Percentiles rank a stretch among this genome's conserved stretches.
phyloP scores from a whole-genome alignment of 1,140 invertebrate genomes.

The Apis laboriosa region DNA sequence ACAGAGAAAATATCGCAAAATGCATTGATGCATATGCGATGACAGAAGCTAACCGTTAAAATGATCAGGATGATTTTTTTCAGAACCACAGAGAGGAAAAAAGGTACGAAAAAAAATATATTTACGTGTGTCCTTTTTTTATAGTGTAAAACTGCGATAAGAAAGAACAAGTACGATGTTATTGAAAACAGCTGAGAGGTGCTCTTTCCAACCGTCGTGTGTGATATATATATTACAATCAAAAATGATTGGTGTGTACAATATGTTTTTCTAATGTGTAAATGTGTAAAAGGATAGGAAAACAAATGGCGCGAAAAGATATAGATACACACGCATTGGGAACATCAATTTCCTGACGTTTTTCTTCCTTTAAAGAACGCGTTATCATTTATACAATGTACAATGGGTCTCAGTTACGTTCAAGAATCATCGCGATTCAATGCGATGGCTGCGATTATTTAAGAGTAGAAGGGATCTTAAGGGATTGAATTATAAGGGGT shows the following conservation, averaged over 20 bases:
- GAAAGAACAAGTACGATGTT: constrained; percentile 24
- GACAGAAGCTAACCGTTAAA: constrained; percentile 1
- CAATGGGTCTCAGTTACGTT: constrained; percentile 76
- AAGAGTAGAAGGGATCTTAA: constrained; percentile 6
- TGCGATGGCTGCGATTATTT: constrained; percentile 64
- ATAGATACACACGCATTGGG: constrained; percentile 71
- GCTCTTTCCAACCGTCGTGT: constrained; percentile 59
- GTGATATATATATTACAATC: constrained; percentile 58
- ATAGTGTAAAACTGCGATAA: not conserved
- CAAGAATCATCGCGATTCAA: constrained; percentile 67
- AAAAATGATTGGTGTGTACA: constrained; percentile 49
- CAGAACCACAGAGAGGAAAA: not conserved
- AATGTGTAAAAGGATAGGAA: constrained; percentile 28
- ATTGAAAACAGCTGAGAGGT: constrained; percentile 57
- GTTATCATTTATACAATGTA: constrained; percentile 80
- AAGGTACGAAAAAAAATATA: not conserved
- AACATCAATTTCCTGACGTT: constrained; percentile 65
- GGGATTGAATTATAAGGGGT: not conserved
- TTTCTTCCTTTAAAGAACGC: constrained; percentile 62
- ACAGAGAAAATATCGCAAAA: not conserved
- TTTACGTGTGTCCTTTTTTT: not conserved
- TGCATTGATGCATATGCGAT: not conserved
- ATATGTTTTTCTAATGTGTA: constrained; percentile 29
- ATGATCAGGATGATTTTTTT: not conserved
- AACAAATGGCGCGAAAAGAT: constrained; percentile 50